Base-by-base conservation (phyloP, 2,113 vertebrate species). In the Cephalopholis sonnerati region DNA sequence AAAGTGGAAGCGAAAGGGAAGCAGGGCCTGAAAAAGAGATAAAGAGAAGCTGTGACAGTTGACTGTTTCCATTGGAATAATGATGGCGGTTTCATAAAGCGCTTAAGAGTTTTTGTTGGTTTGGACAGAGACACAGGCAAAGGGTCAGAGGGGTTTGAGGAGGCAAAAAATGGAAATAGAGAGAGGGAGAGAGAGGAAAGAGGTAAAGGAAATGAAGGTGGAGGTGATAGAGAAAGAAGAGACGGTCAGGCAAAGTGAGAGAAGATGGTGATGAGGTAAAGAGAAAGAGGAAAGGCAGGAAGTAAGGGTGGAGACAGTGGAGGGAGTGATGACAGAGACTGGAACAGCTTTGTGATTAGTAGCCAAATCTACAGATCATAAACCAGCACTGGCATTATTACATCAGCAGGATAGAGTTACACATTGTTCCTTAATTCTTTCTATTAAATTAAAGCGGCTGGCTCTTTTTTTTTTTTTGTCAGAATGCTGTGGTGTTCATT, bases 1-100 rank as follows among this genome's bases (percentile, higher is more conserved):
- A 62, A 11, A 32, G 5, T 6, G 18, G 16, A 11, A 36, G 20
- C 16, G 7, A 64, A 59, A 27, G 25, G 54, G 24, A 74, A 65
- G 57, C 41, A 41, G 44, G 51, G 59, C 32, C 48, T 62, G 10
- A 62, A 65, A 74, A 41, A 51, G 32, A 84, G 61, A 82, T 73
- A 58, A 75, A 85, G 71, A 69, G 16, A 51, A 41, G 36, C 12
- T 5, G 29, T 73, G 55, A 87, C 25, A 17, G 66, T 36, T 67
- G 25, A 79, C 0, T 67, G 61, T 66, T 71, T 68, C 67, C 63
- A 62, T 1, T 53, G 62, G 46, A 79, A 65, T 69, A 59, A 69
- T 63, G 55, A 73, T 48, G 55, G 5, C n/a, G 46, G 68, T 55
- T 70, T 82, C 71, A 76, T 50, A 48, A 80, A 67, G 25, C 4